A percentile compares a stretch with the other conserved stretches of the same genome.
Conservation (phyloP, 2,888 invertebrate species). For the Thalpophila matura region DNA sequence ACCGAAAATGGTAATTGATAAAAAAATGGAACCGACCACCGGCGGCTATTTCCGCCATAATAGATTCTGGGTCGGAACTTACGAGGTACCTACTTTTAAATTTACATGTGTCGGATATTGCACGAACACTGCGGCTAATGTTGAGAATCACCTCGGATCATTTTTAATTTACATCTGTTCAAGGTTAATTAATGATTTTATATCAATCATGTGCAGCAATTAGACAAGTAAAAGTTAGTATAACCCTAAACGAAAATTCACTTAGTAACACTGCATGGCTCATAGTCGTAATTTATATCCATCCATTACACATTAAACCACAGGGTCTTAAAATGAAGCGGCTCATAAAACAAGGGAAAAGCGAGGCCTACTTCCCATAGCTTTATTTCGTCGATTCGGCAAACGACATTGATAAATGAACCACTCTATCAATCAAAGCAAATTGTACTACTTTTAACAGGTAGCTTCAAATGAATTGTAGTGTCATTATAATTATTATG, state of each 20-base stretch:
- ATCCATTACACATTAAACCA: conserved; percentile 65
- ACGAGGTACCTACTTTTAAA: conserved; percentile 67
- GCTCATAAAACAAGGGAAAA: conserved; percentile 69
- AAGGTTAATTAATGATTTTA: background rate
- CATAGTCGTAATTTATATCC: conserved; percentile 63
- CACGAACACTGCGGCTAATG: conserved; percentile 10
- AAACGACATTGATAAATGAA: conserved; percentile 78
- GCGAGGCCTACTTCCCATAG: conserved; percentile 55
- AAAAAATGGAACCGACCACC: conserved; percentile 60
- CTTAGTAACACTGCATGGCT: conserved; percentile 34
- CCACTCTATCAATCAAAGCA: conserved; percentile 78
- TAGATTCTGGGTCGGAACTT: conserved; percentile 65
- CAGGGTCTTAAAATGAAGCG: conserved; percentile 68
- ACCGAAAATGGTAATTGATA: conserved; percentile 67
- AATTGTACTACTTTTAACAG: conserved; percentile 71
- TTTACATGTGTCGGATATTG: conserved; percentile 62
- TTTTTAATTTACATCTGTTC: background rate
- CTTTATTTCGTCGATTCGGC: conserved; percentile 74
- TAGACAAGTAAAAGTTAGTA: conserved; percentile 3
- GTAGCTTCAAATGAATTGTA: conserved; percentile 55
- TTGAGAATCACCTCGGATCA: background rate
- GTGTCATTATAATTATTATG: conserved; percentile 46
- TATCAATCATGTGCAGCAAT: background rate
- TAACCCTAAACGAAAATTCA: conserved; percentile 30
- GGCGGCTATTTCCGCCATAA: conserved; percentile 57